Evolutionary conservation across 2,888 invertebrate species (phyloP), one percentile per base, ranked within the genome.

Genomic region (Diachrysia chrysitis): DNA sequence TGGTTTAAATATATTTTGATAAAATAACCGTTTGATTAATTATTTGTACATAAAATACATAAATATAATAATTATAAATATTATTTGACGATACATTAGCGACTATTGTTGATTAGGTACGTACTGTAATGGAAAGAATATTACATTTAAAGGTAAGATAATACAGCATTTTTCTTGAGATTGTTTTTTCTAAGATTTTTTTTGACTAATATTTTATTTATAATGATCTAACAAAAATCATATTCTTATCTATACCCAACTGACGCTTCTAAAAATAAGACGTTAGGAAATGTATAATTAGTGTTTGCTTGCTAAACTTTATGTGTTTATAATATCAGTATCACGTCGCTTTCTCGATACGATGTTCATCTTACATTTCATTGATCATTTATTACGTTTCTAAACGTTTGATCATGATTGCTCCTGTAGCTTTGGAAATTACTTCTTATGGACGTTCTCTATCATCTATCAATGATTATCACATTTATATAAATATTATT

Each of bases 351-450:
- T 73, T 76, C 65, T 57, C 65, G 23, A 57, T 42, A 63, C 16
- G 57, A 61, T 71, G 53, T 17, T 16, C 32, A 51, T 51, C 48
- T 21, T 51, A 21, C 10, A 51, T 51, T 51, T 51, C 48, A 51
- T 14, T 60, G 42, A 58, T 71, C 46, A 71, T 64, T 74, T 74
- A 63, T 46, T 32, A 57, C 53, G n/a, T 61, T 19, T 63, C 51
- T 61, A 64, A 58, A 57, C 46, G 65, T 55, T 71, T 63, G 55
- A 51, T 71, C 56, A 63, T 63, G 59, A 63, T 76, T 72, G 53
- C 46, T 55, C n/a, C n/a, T 42, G 55, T 25, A 64, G 14, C 59
- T 65, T 42, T 29, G 61, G 21, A 19, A 58, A 60, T 72, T 63
- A 23, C 42, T 60, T 57, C 51, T 55, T 35, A 67, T 48, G 42